Conservation (phyloP, 2,797 vertebrate species). For the Bradypodion pumilum region DNA sequence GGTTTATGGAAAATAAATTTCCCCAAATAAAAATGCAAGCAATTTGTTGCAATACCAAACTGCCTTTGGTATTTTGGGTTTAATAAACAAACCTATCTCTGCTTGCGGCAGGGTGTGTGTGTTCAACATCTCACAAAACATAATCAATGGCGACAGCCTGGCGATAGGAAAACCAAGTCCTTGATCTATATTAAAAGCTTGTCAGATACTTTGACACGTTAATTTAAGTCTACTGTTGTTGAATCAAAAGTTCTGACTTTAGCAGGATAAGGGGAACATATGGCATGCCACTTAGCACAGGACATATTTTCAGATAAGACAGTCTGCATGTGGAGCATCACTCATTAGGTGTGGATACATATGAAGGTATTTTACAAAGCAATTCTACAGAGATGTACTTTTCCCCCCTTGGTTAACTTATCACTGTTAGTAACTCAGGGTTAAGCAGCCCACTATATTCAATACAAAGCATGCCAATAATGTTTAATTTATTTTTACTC, state of each 20-base stretch:
- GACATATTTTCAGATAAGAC: slow-evolving; percentile 63
- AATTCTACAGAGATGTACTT: neutral
- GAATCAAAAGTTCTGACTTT: slow-evolving; percentile 63
- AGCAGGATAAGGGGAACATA: slow-evolving; percentile 57
- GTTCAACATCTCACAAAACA: slow-evolving; percentile 50
- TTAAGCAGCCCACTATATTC: too few species aligned
- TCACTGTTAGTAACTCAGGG: too few species aligned
- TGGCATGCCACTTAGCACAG: slow-evolving; percentile 69
- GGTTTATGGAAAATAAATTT: slow-evolving; percentile 64
- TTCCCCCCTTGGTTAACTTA: neutral
- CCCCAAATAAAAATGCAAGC: slow-evolving; percentile 46
- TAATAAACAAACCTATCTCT: slow-evolving; percentile 71
- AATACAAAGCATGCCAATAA: too few species aligned
- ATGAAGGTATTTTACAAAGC: slow-evolving; percentile 27
- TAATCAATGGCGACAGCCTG: slow-evolving; percentile 70
- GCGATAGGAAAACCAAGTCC: slow-evolving; percentile 64
- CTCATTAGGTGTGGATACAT: neutral
- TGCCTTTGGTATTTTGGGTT: slow-evolving; percentile 60
- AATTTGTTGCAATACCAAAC: slow-evolving; percentile 64
- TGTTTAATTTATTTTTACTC: too few species aligned
- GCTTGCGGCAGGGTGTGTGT: slow-evolving; percentile 50
- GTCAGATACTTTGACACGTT: slow-evolving; percentile 69
- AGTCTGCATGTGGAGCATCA: slow-evolving; percentile 33
- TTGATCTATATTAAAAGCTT: slow-evolving; percentile 71
- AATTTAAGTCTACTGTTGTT: slow-evolving; percentile 67